phyloP scores from a whole-genome alignment of 1,140 invertebrate genomes.

The Drosophila ambigua region DNA sequence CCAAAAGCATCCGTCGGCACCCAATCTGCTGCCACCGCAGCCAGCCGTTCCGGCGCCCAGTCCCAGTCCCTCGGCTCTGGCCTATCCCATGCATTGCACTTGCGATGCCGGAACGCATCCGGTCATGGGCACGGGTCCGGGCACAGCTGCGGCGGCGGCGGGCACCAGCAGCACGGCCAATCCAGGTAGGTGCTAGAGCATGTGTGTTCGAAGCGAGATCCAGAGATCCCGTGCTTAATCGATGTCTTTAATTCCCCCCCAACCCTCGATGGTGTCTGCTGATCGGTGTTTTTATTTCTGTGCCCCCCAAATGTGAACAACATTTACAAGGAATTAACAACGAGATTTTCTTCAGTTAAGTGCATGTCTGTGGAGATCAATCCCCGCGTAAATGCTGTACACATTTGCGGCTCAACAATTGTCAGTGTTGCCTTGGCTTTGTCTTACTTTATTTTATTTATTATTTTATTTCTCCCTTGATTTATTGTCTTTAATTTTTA shows the following conservation, averaged over 20 bases:
- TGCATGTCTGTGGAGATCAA: conserved; percentile 11
- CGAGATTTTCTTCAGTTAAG: no score
- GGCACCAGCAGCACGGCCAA: conserved; percentile 63
- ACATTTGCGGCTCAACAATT: conserved; percentile 7
- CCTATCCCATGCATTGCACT: conserved; percentile 80
- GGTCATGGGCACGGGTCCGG: conserved; percentile 47
- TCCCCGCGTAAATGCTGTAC: conserved; percentile 41
- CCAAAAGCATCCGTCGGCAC: conserved; percentile 82
- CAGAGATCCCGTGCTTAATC: conserved; percentile 1
- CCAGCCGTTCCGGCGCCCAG: conserved; percentile 68
- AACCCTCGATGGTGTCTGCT: conserved; percentile 42
- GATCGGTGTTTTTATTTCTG: conserved; percentile 25
- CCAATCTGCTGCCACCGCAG: conserved; percentile 74
- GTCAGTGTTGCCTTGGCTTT: conserved; percentile 24
- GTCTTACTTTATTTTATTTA: background rate
- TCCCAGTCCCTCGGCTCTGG: conserved; percentile 82
- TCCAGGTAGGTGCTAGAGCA: conserved; percentile 84
- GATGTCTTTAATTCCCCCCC: conserved; percentile 32
- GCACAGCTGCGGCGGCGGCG: conserved; percentile 35
- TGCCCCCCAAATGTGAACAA: conserved; percentile 19
- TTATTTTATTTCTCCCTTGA: background rate
- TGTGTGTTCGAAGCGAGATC: conserved; percentile 48
- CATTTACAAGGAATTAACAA: conserved; percentile 25
- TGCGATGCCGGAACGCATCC: conserved; percentile 71
- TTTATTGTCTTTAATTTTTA: background rate